Evolutionary conservation across 2,888 invertebrate genomes (phyloP).

Genomic region (Omphaloscelis lunosa): DNA sequence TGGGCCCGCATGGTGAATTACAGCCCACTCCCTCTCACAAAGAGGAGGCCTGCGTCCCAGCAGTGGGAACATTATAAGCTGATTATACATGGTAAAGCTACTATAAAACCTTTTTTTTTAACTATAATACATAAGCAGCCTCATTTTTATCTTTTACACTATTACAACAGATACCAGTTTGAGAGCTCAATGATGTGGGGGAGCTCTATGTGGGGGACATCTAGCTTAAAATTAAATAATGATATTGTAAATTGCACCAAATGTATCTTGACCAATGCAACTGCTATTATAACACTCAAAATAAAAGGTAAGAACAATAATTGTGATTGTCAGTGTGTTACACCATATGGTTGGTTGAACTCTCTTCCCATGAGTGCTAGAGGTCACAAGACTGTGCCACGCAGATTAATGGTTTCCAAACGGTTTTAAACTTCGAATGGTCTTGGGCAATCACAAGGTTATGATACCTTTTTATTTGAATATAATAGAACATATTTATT

Average conservation of each 20-base stretch:
- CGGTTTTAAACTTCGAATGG: not conserved
- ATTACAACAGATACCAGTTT: not conserved
- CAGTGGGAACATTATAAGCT: too few species aligned
- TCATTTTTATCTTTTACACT: not conserved
- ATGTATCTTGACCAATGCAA: not conserved
- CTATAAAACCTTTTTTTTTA: too few species aligned
- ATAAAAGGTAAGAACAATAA: not conserved
- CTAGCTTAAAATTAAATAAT: not conserved
- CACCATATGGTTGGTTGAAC: conserved; percentile 1
- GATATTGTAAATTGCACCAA: not conserved
- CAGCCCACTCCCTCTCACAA: too few species aligned
- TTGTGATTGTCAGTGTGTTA: conserved; percentile 1
- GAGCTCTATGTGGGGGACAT: not conserved
- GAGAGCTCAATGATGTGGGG: not conserved
- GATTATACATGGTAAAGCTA: too few species aligned
- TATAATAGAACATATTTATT: too few species aligned
- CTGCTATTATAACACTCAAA: not conserved
- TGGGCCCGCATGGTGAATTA: too few species aligned
- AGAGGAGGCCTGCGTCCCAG: too few species aligned
- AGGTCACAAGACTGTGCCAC: not conserved
- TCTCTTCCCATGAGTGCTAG: not conserved
- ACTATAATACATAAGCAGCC: not conserved
- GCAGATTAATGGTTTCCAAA: not conserved
- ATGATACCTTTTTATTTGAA: not conserved
- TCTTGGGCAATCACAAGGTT: not conserved